Percentiles rank a stretch among this genome's conserved stretches.
Evolutionary conservation across 2,888 invertebrate genomes (phyloP).

Genomic region (Deilephila porcellus): DNA sequence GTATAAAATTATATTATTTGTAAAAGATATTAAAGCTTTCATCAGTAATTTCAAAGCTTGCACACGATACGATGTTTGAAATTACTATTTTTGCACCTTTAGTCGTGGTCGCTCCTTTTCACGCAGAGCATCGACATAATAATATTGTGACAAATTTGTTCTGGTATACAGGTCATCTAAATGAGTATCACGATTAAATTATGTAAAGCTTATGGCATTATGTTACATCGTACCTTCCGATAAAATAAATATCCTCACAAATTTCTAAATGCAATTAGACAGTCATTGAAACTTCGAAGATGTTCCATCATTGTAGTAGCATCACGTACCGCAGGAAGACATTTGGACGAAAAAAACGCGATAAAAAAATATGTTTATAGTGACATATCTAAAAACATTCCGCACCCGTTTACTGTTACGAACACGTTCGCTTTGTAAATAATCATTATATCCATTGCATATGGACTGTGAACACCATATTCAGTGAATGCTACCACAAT

Average conservation of each 20-base stretch:
- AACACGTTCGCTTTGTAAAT: slow-evolving; percentile 31
- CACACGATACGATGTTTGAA: slow-evolving; percentile 6
- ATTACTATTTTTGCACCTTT: background rate
- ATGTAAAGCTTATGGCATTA: slow-evolving; percentile 76
- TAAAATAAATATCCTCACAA: slow-evolving; percentile 69
- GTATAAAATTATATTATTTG: slow-evolving; percentile 25
- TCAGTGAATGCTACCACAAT: slow-evolving; percentile 70
- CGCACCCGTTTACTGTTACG: slow-evolving; percentile 36
- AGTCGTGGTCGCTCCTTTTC: slow-evolving; percentile 34
- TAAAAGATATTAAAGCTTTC: slow-evolving; percentile 27
- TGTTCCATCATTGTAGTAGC: slow-evolving; percentile 71
- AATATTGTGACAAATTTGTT: slow-evolving; percentile 75
- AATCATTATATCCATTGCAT: slow-evolving; percentile 11
- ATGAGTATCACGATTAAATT: slow-evolving; percentile 76
- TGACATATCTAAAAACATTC: slow-evolving; percentile 15
- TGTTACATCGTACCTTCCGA: slow-evolving; percentile 50
- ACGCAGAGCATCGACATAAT: slow-evolving; percentile 61
- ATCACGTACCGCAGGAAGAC: slow-evolving; percentile 57
- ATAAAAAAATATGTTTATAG: slow-evolving; percentile 31
- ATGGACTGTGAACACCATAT: background rate
- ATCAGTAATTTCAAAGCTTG: slow-evolving; percentile 16
- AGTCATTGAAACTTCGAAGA: slow-evolving; percentile 51
- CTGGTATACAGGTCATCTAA: slow-evolving; percentile 63
- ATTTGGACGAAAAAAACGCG: slow-evolving; percentile 31
- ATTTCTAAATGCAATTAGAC: slow-evolving; percentile 78